These are phyloP conservation scores for Saccopteryx leptura DNA, from an alignment of 2,113 vertebrate species.

Conservation along the genomic window DNA sequence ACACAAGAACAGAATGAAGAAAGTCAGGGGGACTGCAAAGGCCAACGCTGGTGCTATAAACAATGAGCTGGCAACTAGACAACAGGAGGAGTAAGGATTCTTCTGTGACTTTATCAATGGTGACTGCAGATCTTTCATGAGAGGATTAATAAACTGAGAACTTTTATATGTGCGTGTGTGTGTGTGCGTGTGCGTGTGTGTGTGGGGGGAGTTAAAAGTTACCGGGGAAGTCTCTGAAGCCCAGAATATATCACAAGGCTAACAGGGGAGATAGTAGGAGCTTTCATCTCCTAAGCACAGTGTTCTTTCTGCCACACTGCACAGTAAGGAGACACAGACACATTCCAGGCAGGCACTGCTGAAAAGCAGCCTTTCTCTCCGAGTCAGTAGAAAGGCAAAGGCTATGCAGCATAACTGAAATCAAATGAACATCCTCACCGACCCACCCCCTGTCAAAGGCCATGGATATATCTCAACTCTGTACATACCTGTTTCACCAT, in stretches of 20 bases:
- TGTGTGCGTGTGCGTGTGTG: no score
- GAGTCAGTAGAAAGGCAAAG: not conserved
- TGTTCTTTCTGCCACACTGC: not conserved
- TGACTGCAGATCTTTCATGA: no score
- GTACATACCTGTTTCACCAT: slow-evolving; percentile 90
- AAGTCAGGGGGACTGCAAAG: no score
- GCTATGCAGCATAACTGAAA: not conserved
- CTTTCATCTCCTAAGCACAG: not conserved
- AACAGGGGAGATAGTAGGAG: not conserved
- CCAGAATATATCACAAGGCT: not conserved
- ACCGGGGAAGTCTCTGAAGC: not conserved
- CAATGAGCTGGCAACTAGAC: no score
- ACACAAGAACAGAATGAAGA: no score
- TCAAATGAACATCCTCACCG: not conserved
- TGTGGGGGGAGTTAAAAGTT: no score
- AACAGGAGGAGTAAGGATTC: no score
- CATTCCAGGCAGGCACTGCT: not conserved
- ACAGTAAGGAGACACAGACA: not conserved
- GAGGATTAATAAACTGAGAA: no score
- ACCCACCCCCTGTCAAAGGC: rapidly evolving
- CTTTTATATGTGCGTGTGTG: no score
- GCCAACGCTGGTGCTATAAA: no score
- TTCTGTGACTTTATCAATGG: no score
- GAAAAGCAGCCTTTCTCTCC: not conserved
- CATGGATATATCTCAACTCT: not conserved